Evolutionary conservation across 2,797 vertebrate genomes (phyloP), one percentile per base, ranked within the genome.

Genomic region (Crenichthys baileyi): DNA sequence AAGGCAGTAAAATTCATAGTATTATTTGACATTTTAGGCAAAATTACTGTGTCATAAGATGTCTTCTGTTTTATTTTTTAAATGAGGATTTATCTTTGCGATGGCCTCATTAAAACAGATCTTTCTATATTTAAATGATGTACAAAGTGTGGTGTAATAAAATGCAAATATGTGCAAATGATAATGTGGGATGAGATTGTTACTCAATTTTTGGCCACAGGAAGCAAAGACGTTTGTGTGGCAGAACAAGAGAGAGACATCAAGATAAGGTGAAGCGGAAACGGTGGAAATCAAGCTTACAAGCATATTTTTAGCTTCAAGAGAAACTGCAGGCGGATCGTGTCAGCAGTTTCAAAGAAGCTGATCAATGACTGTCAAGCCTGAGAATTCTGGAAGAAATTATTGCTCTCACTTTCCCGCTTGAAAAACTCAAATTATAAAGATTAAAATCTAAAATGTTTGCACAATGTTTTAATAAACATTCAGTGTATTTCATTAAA

Each of bases 291-390:
- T 79, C 24, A 60, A 73, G 68, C 70, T 73, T 51, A 78, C 29
- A 11, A 31, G 72, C 1, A 73, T 86, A 89, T 83, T 89, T 88
- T 86, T 86, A 89, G 82, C 84, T 65, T 48, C 60, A 84, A 44
- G 77, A n/a, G 46, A 67, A 78, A 58, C 56, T 36, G 51, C 48
- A 79, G 29, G 48, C 73, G 63, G 60, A 72, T 70, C 53, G 78
- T 81, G 46, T 80, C 24, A 80, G 73, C 55, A 63, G 46, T 72
- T 70, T 78, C 36, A 84, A 78, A 87, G 77, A 53, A 77, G 53
- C 68, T 70, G 61, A 68, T 85, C 73, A 78, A 67, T 89, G 70
- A 75, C 61, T 81, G 70, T 79, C 56, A 56, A 41, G 65, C 72
- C 72, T 13, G 60, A 80, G 31, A 26, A 79, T 26, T 39, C 67